Evolutionary conservation across 1,140 invertebrate species (phyloP), one percentile per base, ranked within the genome.

Genomic region (Hylaeus volcanicus): DNA sequence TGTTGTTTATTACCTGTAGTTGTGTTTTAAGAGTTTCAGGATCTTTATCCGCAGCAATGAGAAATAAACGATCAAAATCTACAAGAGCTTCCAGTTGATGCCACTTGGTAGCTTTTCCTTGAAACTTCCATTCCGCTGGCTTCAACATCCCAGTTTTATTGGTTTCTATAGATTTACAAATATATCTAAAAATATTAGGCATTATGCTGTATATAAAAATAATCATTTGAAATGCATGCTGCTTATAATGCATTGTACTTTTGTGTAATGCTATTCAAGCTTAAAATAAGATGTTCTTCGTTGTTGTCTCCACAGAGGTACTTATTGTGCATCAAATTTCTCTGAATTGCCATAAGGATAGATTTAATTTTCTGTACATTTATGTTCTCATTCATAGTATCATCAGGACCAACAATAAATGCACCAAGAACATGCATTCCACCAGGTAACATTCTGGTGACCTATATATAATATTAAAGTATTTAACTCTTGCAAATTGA

Each of bases 381-480:
- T 74, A 55, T 79, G 51, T 87, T 88, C 74, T 94, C 93, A 61
- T 92, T 94, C 88, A 96, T 95, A 82, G 95, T 93, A 88, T 96
- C 95, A 83, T 95, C 94, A 86, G 95, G 94, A 39, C 94, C 94
- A 55, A 95, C 93, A 37, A 95, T 89, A 87, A 95, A 95, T 88
- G 94, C 90, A 78, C 94, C 96, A 85, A 97, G 93, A 65, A 97
- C 95, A 92, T 95, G 95, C 93, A 97, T 95, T 41, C 97, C 97
- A 63, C 97, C 97, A 58, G 97, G 96, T 68, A 98, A 92, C 97
- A 97, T 97, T 92, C 96, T 94, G 2, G 95, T 96, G 1, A 97
- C 95, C 95, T 96, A 26, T 60, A 90, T 78, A 77, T 51, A 48
- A 72, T 72, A 76, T 69, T 39, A 58, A 9, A 75, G 63, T 39